Percentiles rank a stretch among this genome's conserved stretches.
Evolutionary conservation across 2,113 vertebrate species (phyloP).

Genomic region (Ancistrus triradiatus): DNA sequence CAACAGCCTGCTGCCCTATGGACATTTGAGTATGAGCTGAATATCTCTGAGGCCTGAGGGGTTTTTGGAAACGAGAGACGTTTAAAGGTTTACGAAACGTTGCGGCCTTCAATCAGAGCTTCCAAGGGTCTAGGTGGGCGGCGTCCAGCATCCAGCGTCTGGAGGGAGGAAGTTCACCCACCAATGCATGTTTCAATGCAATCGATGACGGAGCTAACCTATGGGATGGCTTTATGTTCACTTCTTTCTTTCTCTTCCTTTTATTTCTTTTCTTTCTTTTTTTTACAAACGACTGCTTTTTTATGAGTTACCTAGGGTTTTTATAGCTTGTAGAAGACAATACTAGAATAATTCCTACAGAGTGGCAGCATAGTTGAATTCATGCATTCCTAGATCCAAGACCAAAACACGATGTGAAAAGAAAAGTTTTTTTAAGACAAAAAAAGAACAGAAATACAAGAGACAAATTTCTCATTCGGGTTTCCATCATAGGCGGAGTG

Average conservation of each 20-base stretch:
- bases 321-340: conserved; percentile 49
- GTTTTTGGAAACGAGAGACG: not conserved
- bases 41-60: not conserved
- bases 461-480: conserved; percentile 37
- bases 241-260: conserved; percentile 41
- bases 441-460: conserved; percentile 19
- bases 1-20: no score
- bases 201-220: conserved; percentile 42
- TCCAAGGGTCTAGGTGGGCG: conserved; percentile 40
- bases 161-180: conserved; percentile 21
- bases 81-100: not conserved
- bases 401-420: conserved; percentile 15
- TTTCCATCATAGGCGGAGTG: conserved; percentile 28
- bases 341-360: conserved; percentile 43
- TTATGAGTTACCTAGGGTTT: conserved; percentile 52
- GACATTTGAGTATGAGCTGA: no score
- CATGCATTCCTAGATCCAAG: conserved; percentile 50
- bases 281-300: conserved; percentile 51
- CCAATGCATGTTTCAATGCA: conserved; percentile 54
- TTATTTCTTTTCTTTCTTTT: conserved; percentile 29
- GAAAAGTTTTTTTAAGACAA: not conserved
- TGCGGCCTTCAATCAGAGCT: conserved; percentile 33
- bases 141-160: no score
- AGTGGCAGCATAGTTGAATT: conserved; percentile 48
- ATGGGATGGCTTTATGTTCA: conserved; percentile 40